phyloP scores from a whole-genome alignment of 2,888 invertebrate species.

The Sisyra nigra region DNA sequence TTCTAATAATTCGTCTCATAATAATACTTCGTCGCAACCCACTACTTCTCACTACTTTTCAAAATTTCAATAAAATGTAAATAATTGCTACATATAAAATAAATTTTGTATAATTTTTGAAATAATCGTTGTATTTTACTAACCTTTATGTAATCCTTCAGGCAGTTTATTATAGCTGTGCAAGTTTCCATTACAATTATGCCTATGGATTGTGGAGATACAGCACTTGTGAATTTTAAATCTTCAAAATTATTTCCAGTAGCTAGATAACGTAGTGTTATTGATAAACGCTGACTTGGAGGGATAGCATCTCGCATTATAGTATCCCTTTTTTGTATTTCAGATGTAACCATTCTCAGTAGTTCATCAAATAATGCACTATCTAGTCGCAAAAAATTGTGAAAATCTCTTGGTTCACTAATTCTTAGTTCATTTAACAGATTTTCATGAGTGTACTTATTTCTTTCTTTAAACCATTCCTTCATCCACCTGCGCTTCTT shows the following conservation, averaged over 20 bases:
- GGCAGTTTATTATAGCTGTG: constrained; percentile 10
- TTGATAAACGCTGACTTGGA: too few species aligned
- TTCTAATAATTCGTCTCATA: too few species aligned
- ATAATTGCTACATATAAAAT: too few species aligned
- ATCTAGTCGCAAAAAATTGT: constrained; percentile 9
- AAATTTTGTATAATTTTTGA: too few species aligned
- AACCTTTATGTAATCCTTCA: constrained; percentile 13
- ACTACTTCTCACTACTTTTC: too few species aligned
- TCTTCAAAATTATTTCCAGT: constrained; percentile 14
- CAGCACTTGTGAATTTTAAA: constrained; percentile 12
- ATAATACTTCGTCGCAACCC: too few species aligned
- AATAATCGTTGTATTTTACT: constrained; percentile 3
- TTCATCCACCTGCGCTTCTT: constrained; percentile 5
- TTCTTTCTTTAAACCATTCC: constrained; percentile 8
- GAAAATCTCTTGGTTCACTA: constrained; percentile 10
- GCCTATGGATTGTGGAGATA: constrained; percentile 13
- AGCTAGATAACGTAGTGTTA: constrained; percentile 13
- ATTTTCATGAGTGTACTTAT: constrained; percentile 5
- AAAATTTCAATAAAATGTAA: too few species aligned
- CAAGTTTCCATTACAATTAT: constrained; percentile 13
- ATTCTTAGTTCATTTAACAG: constrained; percentile 7
- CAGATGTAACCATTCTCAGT: constrained; percentile 11
- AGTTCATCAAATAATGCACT: constrained; percentile 10
- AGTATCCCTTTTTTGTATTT: constrained; percentile 14
- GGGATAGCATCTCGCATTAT: constrained; percentile 12